phyloP scores from a whole-genome alignment of 2,888 invertebrate species.

The Volucella inflata region DNA sequence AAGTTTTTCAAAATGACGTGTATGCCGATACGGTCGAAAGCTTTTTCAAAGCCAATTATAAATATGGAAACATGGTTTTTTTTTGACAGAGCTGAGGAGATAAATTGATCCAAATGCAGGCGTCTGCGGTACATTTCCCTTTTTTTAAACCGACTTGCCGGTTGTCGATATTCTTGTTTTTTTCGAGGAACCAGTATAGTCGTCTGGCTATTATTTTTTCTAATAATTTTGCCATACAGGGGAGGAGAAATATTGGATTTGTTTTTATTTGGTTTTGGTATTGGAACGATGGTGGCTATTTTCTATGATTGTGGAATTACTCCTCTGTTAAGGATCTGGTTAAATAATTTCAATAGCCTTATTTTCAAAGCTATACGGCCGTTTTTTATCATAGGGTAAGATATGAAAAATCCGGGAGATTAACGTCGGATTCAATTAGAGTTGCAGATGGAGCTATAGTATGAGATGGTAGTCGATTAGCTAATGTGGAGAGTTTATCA shows the following conservation, averaged over 20 bases:
- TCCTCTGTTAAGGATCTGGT: neutral
- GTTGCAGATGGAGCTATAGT: neutral
- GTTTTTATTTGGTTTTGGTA: conserved; percentile 32
- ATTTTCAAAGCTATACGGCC: neutral
- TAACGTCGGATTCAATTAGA: neutral
- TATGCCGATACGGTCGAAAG: too few species aligned
- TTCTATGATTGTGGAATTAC: conserved; percentile 12
- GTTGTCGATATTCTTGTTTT: neutral
- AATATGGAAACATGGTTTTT: too few species aligned
- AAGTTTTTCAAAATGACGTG: too few species aligned
- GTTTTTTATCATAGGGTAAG: neutral
- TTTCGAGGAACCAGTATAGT: too few species aligned
- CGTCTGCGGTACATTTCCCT: neutral
- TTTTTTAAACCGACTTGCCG: conserved; percentile 1
- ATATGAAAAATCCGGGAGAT: neutral
- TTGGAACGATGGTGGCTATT: conserved; percentile 23
- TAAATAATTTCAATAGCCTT: neutral
- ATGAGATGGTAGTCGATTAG: neutral
- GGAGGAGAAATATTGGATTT: conserved; percentile 24
- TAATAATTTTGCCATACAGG: conserved; percentile 33
- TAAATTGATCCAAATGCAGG: neutral
- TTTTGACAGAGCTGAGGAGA: too few species aligned
- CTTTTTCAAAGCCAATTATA: too few species aligned
- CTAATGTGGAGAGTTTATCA: neutral
- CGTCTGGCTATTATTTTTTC: conserved; percentile 33